These are phyloP conservation scores for Caenorhabditis sp. DNA, from an alignment of 2,888 invertebrate species.

Conservation along the genomic window DNA sequence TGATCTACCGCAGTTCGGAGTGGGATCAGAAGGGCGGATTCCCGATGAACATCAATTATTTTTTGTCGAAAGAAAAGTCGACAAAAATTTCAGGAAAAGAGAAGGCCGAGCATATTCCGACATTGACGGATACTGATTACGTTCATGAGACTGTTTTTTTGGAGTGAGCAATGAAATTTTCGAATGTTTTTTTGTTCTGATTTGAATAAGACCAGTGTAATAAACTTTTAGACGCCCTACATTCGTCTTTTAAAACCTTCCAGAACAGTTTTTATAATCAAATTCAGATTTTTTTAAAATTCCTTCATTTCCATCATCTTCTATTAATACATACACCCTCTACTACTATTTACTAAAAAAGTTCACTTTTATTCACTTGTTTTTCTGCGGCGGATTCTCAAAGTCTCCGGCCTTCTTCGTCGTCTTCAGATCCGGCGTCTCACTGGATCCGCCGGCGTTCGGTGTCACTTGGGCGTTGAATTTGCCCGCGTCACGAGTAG, in stretches of 20 bases:
- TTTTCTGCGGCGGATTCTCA: conserved; percentile 21
- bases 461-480: neutral
- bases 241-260: too few species aligned
- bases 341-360: too few species aligned
- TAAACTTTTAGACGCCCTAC: too few species aligned
- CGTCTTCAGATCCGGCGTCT: neutral
- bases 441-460: neutral
- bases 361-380: neutral
- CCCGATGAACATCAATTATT: neutral
- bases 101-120: neutral
- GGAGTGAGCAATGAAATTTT: neutral
- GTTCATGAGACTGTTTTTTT: neutral
- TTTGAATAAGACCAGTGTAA: too few species aligned
- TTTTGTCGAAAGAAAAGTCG: neutral
- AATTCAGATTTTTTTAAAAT: too few species aligned
- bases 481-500: conserved; percentile 2
- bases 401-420: neutral
- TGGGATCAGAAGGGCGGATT: neutral
- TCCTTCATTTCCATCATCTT: too few species aligned
- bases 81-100: neutral
- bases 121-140: neutral
- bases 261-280: too few species aligned
- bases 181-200: too few species aligned
- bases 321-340: too few species aligned
- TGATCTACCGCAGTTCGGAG: neutral